phyloP scores from a whole-genome alignment of 2,797 vertebrate genomes.

The Lutjanus argentimaculatus region DNA sequence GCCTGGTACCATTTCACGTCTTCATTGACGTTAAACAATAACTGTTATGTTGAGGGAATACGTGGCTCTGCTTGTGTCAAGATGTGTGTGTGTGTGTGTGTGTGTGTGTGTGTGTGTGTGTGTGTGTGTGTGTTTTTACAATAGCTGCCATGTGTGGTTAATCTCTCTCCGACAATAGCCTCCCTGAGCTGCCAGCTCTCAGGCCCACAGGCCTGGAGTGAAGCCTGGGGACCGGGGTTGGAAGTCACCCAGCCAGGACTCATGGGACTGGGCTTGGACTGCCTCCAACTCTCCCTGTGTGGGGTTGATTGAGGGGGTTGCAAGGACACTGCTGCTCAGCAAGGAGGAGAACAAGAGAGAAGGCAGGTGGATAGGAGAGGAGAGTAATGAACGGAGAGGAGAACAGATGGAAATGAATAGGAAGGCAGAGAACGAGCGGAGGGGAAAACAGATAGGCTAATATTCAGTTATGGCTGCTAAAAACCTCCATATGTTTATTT shows the following conservation, averaged over 20 bases:
- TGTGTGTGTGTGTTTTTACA: conserved; percentile 56
- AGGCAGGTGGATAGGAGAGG: conserved; percentile 41
- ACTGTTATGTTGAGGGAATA: conserved; percentile 57
- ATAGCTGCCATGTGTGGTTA: conserved; percentile 79
- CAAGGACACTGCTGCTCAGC: conserved; percentile 71
- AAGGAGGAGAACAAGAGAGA: conserved; percentile 49
- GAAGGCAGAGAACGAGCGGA: conserved; percentile 34
- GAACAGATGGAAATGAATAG: conserved; percentile 61
- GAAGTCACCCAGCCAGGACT: conserved; percentile 80
- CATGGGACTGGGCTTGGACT: conserved; percentile 74
- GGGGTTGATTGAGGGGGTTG: conserved; percentile 77
- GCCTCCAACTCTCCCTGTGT: conserved; percentile 74
- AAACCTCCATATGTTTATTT: conserved; percentile 24
- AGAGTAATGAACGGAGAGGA: conserved; percentile 52
- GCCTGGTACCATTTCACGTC: conserved; percentile 46
- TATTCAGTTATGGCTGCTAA: conserved; percentile 32
- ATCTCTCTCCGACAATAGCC: conserved; percentile 78
- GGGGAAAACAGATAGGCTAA: conserved; percentile 26
- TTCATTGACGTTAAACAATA: conserved; percentile 63
- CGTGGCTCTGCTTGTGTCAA: conserved; percentile 40
- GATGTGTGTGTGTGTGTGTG: conserved; percentile 22
- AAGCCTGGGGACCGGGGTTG: conserved; percentile 77
- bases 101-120: conserved; percentile 38
- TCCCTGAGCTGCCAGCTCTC: conserved; percentile 75
- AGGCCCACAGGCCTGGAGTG: conserved; percentile 76